Conservation (phyloP, 2,113 vertebrate genomes). For the Hemiscyllium ocellatum region DNA sequence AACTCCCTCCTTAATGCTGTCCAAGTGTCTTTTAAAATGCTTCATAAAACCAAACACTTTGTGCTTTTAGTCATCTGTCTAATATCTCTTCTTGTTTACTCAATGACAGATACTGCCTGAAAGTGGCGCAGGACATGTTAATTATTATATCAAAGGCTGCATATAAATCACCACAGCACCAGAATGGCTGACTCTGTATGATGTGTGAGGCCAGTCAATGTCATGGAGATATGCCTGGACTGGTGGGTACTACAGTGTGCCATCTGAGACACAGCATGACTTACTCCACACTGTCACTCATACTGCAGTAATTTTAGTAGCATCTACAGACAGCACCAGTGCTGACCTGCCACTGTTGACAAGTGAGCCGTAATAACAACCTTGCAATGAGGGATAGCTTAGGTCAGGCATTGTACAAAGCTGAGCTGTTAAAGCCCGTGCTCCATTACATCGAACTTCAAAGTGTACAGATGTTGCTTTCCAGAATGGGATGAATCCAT, state of each 20-base stretch:
- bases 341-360: background rate
- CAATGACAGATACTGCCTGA: background rate
- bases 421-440: background rate
- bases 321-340: background rate
- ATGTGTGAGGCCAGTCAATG: background rate
- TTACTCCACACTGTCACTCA: background rate
- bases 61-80: background rate
- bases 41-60: background rate
- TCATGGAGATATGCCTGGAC: background rate
- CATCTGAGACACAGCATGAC: background rate
- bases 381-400: background rate
- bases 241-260: background rate
- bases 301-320: background rate
- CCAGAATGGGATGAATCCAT: background rate
- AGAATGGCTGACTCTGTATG: background rate
- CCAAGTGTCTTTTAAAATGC: background rate
- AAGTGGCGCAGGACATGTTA: background rate
- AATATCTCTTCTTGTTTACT: background rate
- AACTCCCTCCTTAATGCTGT: background rate
- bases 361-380: background rate
- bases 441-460: conserved; percentile 9
- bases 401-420: background rate
- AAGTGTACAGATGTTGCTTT: background rate
- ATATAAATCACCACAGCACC: background rate
- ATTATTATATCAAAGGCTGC: background rate